Evolutionary conservation across 2,888 invertebrate species (phyloP), one percentile per base, ranked within the genome.

Genomic region (Drosophila cyrtoloma): DNA sequence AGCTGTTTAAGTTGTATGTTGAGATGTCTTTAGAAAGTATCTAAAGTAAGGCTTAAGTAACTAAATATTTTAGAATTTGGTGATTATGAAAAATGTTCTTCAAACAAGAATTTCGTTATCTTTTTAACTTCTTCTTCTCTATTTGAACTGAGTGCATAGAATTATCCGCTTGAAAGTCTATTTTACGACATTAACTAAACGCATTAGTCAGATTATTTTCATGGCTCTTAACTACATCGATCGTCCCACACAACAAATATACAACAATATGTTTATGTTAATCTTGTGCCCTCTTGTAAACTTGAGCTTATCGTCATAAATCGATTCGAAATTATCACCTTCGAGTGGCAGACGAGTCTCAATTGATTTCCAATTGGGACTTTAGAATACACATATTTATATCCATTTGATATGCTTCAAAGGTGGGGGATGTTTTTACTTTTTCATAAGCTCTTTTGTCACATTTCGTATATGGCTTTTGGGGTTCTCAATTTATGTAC

Each of bases 241-340:
- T 30, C 22, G 58, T 14, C 39, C 56, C n/a, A 50, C 33, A 22
- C 55, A 55, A 50, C 16, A 52, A 57, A 76, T 62, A 59, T 57
- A 35, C 16, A 16, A 56, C 14, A 35, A 28, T 78, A 84, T 83
- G 79, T 50, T 79, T 75, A 84, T 86, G 79, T 51, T 79, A 79
- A 86, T 75, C 51, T 28, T 6, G 26, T 28, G 26, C 10, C 47
- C 51, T 35, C 63, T 75, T 87, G 69, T 82, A 58, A 70, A 56
- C 59, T 52, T 58, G n/a, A 50, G 81, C 75, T 79, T 88, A 84
- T 88, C 84, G 53, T 47, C 71, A 66, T 65, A 72, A 80, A 77
- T 74, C 65, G 50, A 70, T 77, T 59, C 63, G 42, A 70, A 60
- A 69, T 73, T 65, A 80, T 81, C 64, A 55, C 47, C 62, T 79